Evolutionary conservation across 1,140 invertebrate genomes (phyloP), one percentile per base, ranked within the genome.

Genomic region (Caenorhabditis remanei): DNA sequence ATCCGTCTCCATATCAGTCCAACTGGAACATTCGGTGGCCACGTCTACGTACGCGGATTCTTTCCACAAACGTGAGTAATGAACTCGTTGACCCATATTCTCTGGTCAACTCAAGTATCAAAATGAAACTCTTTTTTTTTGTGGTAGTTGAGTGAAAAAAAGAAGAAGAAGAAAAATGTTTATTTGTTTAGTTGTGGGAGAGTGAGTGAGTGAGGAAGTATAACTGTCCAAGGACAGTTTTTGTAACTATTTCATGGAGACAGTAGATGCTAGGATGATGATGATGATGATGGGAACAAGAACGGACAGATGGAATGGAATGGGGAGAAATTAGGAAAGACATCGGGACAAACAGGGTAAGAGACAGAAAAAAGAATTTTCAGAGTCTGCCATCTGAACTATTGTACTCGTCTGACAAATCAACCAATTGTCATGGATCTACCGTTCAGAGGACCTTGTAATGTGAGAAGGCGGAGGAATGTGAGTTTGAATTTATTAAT

Each of bases 21-120:
- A 46, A 85, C 65, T 50, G 85, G 85, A 7, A 86, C 79, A 5
- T 89, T 89, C 63, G 67, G 84, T 21, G 88, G 88, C 6, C 88
- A 89, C 84, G 86, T 89, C 53, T 89, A 89, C 50, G 88, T 88
- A 19, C 89, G 84, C 46, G 88, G 88, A 43, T 89, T 89, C 48
- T 89, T 89, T 84, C 67, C 67, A 16, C 67, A 65, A 75, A 67
- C 63, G 85, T 85, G 4, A 85, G 85, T 79, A 21, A 43, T 21
- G 7, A 24, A 6, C 43, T 71, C 41, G 24, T 79, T 79, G 71
- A 79, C 71, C 71, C n/a, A 79, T 46, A 71, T 71, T 32, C 32
- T 32, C 19, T 32, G 46, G 24, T 63, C 21, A 11, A 63, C 61
- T 63, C 53, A 21, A 41, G 32, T 67, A 32, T 32, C 32, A 14